Evolutionary conservation across 2,888 invertebrate species (phyloP).

Genomic region (Cryptophagus acutangulus): DNA sequence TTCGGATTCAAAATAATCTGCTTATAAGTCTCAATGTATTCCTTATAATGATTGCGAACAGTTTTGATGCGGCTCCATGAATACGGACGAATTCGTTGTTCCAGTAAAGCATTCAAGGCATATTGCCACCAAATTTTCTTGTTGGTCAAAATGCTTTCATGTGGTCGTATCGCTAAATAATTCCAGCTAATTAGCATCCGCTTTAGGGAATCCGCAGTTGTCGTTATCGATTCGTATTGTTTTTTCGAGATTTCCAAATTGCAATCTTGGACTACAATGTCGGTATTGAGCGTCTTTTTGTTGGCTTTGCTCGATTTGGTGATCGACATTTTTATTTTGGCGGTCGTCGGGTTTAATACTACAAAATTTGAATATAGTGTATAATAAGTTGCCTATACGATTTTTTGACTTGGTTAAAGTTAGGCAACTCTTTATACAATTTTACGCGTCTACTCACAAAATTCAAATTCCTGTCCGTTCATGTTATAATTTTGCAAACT

Average conservation of each 20-base stretch:
- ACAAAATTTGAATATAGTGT: no score
- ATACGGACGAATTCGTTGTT: conserved; percentile 67
- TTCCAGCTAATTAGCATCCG: conserved; percentile 66
- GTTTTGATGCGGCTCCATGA: conserved; percentile 67
- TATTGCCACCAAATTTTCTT: conserved; percentile 71
- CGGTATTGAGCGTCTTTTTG: conserved; percentile 60
- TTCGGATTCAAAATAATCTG: conserved; percentile 65
- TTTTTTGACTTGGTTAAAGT: neutral
- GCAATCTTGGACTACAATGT: conserved; percentile 68
- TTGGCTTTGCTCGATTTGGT: conserved; percentile 50
- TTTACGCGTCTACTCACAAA: conserved; percentile 54
- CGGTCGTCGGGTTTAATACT: conserved; percentile 75
- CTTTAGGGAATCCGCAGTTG: conserved; percentile 55
- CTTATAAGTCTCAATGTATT: conserved; percentile 67
- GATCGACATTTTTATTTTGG: conserved; percentile 72
- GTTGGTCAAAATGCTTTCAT: conserved; percentile 51
- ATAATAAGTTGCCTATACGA: neutral
- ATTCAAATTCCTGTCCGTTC: conserved; percentile 73
- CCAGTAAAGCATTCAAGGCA: conserved; percentile 64
- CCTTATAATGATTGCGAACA: conserved; percentile 64
- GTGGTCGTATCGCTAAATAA: conserved; percentile 40
- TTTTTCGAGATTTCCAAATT: conserved; percentile 67
- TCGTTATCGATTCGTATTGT: conserved; percentile 63
- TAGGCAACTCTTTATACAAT: no score
- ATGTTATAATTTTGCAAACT: conserved; percentile 73